phyloP scores from a whole-genome alignment of 1,140 invertebrate genomes.

The Whitmania pigra region DNA sequence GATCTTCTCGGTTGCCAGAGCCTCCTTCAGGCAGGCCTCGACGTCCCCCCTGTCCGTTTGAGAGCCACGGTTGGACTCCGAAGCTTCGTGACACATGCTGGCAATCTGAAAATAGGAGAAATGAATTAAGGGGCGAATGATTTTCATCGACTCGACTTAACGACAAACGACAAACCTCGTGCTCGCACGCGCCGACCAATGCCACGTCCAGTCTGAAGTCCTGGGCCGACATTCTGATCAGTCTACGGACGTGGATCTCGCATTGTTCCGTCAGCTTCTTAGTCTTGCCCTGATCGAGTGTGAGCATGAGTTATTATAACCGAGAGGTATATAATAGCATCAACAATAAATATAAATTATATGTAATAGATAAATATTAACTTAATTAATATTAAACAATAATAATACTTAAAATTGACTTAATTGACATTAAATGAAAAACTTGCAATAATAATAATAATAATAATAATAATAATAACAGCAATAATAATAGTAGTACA shows the following conservation, averaged over 20 bases:
- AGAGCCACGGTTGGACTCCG: constrained; percentile 41
- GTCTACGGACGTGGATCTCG: constrained; percentile 63
- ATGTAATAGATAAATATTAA: too few species aligned
- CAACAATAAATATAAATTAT: too few species aligned
- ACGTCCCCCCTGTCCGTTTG: constrained; percentile 49
- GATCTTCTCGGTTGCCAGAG: constrained; percentile 57
- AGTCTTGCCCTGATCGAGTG: background rate
- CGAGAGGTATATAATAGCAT: too few species aligned
- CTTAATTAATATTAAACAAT: too few species aligned
- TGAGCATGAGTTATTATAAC: too few species aligned
- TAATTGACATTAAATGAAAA: too few species aligned
- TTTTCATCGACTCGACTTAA: too few species aligned
- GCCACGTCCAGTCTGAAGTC: constrained; percentile 68
- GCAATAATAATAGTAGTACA: background rate
- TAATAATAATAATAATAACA: background rate
- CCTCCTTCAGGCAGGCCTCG: constrained; percentile 78
- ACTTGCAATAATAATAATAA: constrained; percentile 5
- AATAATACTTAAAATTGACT: too few species aligned
- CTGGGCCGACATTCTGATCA: constrained; percentile 70
- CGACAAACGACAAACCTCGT: constrained; percentile 41
- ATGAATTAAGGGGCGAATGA: background rate
- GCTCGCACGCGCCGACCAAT: constrained; percentile 58
- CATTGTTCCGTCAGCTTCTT: constrained; percentile 53
- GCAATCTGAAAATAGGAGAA: constrained; percentile 46
- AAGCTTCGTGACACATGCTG: constrained; percentile 27